phyloP scores from a whole-genome alignment of 2,888 invertebrate genomes.

The Apamea monoglypha region DNA sequence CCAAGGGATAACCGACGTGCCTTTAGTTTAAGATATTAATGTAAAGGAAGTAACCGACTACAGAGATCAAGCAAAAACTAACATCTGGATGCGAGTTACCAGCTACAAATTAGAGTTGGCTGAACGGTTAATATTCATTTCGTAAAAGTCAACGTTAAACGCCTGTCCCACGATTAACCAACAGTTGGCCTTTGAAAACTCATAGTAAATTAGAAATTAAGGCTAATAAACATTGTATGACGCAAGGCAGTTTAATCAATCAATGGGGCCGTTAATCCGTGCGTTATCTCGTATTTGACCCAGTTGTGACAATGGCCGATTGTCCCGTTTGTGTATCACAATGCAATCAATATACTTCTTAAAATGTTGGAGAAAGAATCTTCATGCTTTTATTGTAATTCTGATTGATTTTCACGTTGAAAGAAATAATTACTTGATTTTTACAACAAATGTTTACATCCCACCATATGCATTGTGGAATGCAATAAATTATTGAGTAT shows the following conservation, averaged over 20 bases:
- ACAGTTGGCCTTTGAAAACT: constrained; percentile 34
- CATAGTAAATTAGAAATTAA: constrained; percentile 49
- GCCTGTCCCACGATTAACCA: constrained; percentile 1
- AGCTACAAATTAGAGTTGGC: background rate
- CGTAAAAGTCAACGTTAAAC: background rate
- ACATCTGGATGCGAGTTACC: background rate
- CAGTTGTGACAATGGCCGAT: constrained; percentile 73
- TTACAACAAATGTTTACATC: too few relatives aligned
- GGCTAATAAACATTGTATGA: constrained; percentile 56
- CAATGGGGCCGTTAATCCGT: constrained; percentile 74
- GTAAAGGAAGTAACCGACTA: background rate
- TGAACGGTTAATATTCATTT: background rate
- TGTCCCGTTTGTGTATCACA: constrained; percentile 48
- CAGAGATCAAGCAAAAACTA: background rate
- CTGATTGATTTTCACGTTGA: background rate
- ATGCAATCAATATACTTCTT: constrained; percentile 31
- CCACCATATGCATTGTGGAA: too few relatives aligned
- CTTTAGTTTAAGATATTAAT: background rate
- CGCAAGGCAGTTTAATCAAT: constrained; percentile 73
- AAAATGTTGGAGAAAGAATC: background rate
- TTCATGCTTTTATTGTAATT: background rate
- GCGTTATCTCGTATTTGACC: constrained; percentile 75
- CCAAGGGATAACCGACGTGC: background rate
- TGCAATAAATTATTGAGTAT: too few relatives aligned
- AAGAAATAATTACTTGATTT: too few relatives aligned